Evolutionary conservation across 2,888 invertebrate species (phyloP).

Genomic region (Nomada ferruginata): DNA sequence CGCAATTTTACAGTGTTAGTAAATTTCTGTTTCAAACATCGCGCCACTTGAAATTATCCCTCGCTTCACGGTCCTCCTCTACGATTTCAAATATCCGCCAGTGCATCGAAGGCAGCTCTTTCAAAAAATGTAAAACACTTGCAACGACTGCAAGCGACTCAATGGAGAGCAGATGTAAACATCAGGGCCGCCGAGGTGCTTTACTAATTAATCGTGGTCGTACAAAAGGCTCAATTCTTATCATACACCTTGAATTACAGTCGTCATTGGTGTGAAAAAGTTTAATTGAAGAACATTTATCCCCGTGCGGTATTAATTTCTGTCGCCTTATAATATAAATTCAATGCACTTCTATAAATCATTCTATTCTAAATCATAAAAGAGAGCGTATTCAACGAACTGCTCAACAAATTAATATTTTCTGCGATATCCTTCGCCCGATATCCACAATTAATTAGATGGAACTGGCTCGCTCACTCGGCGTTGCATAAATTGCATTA

Average conservation of each 20-base stretch:
- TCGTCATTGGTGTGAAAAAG: no score
- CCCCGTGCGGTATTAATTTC: no score
- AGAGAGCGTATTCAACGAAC: no score
- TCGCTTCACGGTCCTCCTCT: background rate
- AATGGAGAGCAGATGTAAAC: constrained; percentile 19
- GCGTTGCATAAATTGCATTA: background rate
- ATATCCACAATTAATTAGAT: no score
- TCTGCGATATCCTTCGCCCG: background rate
- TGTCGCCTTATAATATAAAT: no score
- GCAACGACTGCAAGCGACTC: constrained; percentile 4
- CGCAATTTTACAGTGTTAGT: no score
- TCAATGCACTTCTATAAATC: no score
- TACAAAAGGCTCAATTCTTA: background rate
- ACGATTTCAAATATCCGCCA: no score
- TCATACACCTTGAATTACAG: background rate
- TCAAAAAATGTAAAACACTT: constrained; percentile 46
- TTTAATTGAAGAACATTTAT: background rate
- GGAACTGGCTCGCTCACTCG: background rate
- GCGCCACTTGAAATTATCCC: background rate
- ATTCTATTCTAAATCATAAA: no score
- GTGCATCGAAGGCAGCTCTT: constrained; percentile 1
- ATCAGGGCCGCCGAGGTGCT: constrained; percentile 4
- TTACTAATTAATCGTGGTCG: constrained; percentile 13
- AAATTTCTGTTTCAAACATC: background rate
- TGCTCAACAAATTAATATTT: no score